Percentiles rank a stretch among this genome's conserved stretches.
phyloP scores from a whole-genome alignment of 2,113 vertebrate genomes.

The Corythaeola cristata region DNA sequence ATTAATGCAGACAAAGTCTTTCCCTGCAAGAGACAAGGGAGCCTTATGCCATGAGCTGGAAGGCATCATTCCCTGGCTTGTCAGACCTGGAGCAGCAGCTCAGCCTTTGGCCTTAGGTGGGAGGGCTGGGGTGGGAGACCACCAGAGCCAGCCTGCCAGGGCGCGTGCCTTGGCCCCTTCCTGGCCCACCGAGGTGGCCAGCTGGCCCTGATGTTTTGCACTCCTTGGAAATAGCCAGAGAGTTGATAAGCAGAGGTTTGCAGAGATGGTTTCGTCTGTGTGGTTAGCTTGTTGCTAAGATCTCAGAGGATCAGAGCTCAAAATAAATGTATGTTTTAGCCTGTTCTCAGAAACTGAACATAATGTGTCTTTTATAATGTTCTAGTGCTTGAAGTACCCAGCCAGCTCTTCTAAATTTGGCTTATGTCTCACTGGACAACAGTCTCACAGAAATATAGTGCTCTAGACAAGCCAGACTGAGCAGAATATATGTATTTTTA shows the following conservation, averaged over 20 bases:
- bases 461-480: neutral
- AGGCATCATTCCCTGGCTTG: fast-evolving
- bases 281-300: neutral
- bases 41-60: neutral
- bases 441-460: neutral
- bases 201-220: neutral
- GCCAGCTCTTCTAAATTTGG: neutral
- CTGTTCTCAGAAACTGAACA: neutral
- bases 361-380: neutral
- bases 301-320: neutral
- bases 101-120: neutral
- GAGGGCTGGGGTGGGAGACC: fast-evolving
- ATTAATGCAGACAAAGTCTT: neutral
- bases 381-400: neutral
- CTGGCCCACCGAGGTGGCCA: fast-evolving
- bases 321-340: fast-evolving
- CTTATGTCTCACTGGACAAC: neutral
- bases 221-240: neutral
- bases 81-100: neutral
- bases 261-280: fast-evolving
- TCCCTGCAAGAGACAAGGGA: neutral
- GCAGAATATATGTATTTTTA: neutral
- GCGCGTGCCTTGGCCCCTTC: fast-evolving
- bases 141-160: neutral
- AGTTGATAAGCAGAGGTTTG: neutral